Percentiles rank a stretch among this genome's conserved stretches.
These are phyloP conservation scores for Capromys pilorides DNA, from an alignment of 2,797 vertebrate species.

Conservation along the genomic window DNA sequence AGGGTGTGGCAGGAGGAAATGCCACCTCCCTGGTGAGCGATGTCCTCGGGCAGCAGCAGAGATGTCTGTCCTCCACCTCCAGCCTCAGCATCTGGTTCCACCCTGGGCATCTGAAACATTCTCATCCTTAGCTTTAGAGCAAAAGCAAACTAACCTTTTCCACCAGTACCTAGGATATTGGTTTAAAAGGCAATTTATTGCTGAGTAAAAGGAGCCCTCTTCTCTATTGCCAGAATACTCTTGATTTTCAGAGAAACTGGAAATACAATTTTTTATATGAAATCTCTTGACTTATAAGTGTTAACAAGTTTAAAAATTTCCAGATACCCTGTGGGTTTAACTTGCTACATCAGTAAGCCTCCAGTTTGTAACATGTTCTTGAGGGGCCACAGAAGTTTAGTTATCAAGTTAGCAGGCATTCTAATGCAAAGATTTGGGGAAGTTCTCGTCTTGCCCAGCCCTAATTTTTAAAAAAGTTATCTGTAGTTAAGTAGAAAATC, in stretches of 20 bases:
- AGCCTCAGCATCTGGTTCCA: not conserved
- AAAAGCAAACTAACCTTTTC: not conserved
- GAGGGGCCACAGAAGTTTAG: not conserved
- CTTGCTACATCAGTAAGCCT: not conserved
- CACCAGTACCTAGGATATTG: not conserved
- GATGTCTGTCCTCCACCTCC: not conserved
- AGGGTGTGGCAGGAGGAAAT: not conserved
- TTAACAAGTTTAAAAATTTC: conserved; percentile 47
- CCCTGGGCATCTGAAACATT: not conserved
- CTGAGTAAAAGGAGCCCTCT: not conserved
- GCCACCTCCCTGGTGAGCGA: not conserved
- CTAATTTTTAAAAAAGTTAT: not conserved
- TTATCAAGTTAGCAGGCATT: not conserved
- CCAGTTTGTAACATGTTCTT: not conserved
- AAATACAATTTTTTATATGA: conserved; percentile 36
- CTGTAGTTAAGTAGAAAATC: not conserved
- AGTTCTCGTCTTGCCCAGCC: not conserved
- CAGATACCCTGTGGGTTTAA: not conserved
- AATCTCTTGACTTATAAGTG: conserved; percentile 36
- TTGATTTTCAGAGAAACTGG: conserved; percentile 16
- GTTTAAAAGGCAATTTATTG: not conserved
- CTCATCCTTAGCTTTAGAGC: not conserved
- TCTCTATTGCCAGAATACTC: not conserved
- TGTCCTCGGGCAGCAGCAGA: not conserved
- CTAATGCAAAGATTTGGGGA: not conserved